Base-by-base conservation (phyloP, 2,888 invertebrate genomes). In the Mimumesa dahlbomi region DNA sequence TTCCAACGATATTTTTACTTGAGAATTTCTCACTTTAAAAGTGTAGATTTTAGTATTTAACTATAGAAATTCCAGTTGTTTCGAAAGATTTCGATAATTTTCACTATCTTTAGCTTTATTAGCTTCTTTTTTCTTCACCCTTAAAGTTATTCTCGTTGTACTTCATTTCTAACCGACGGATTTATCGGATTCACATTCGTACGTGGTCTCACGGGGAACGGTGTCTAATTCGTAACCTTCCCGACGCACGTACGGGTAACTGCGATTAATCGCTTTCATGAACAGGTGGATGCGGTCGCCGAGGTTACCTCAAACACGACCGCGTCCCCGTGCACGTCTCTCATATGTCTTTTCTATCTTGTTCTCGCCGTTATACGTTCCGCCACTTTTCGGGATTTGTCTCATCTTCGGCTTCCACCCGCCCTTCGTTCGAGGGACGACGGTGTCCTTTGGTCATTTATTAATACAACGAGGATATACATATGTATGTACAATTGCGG, bases 161-260 rank as follows among this genome's bases (percentile, higher is more conserved):
- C 63, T n/a, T 56, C 66, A 59, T 73, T 73, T 77, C 67, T 70
- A 65, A 56, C 59, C 70, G 68, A 59, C 59, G 62, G 57, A 79
- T 79, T 78, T 78, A 78, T 78, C 61, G 77, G 73, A 79, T 76
- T 76, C 70, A 76, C 79, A 70, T 78, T 71, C 67, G 66, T 66
- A 58, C 79, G 65, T 79, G 59, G 49, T 61, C 45, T 38, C 67
- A 45, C 59, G 31, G 62, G 68, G 48, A 75, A 68, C 56, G 65
- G 57, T 62, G 64, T 70, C 76, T 73, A 79, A 78, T 78, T 78
- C 76, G 79, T 73, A 67, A 76, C 72, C 66, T 49, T 68, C 57
- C 50, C 62, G 61, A 76, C 67, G 65, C 65, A 69, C 69, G 66
- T 70, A 64, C 66, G 66, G 52, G 34, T 46, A 48, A 48, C n/a